phyloP scores from a whole-genome alignment of 2,888 invertebrate species.

The Epinotia nisella region DNA sequence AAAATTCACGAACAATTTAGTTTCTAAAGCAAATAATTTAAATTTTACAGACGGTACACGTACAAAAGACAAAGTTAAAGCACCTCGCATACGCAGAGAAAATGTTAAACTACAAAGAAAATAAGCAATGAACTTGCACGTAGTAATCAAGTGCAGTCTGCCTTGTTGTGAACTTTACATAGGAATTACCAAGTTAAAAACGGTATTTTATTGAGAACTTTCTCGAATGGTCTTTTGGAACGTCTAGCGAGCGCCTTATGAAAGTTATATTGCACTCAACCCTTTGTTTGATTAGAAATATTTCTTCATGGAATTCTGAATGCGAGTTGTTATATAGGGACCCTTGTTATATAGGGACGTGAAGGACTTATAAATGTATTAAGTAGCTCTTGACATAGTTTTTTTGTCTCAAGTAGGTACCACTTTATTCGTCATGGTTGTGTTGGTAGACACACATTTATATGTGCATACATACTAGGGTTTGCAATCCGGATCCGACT shows the following conservation, averaged over 20 bases:
- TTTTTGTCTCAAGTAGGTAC: no score
- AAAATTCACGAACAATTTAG: conserved; percentile 37
- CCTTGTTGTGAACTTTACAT: conserved; percentile 72
- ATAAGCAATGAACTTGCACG: conserved; percentile 68
- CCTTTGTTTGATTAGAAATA: conserved; percentile 20
- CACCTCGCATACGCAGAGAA: conserved; percentile 65
- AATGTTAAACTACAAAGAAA: conserved; percentile 79
- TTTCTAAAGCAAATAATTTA: conserved; percentile 38
- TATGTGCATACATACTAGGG: no score
- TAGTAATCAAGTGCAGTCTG: conserved; percentile 60
- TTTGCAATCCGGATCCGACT: no score
- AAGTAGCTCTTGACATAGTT: no score
- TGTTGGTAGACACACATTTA: no score
- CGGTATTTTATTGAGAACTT: conserved; percentile 55
- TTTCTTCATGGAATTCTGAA: conserved; percentile 3
- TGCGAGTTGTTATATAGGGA: neutral
- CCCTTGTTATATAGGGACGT: neutral
- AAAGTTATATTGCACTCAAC: conserved; percentile 38
- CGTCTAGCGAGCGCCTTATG: conserved; percentile 40
- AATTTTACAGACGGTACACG: conserved; percentile 40
- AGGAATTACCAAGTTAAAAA: conserved; percentile 67
- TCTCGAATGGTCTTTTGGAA: conserved; percentile 47
- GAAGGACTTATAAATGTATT: neutral
- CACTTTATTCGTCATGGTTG: no score
- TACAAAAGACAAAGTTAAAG: conserved; percentile 50